Evolutionary conservation across 1,140 invertebrate genomes (phyloP).

Genomic region (Bombus sibiricus): DNA sequence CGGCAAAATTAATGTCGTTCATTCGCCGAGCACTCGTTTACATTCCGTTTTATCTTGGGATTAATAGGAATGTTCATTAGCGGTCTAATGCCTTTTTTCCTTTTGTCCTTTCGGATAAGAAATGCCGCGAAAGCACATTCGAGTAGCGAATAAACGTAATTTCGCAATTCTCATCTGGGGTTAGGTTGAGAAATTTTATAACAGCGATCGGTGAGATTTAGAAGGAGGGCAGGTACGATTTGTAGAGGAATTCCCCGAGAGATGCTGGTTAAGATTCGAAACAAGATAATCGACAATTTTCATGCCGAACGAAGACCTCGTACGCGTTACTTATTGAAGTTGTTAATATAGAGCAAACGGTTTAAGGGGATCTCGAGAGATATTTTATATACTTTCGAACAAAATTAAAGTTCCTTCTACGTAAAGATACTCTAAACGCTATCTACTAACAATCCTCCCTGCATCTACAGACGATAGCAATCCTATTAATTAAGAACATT

Average conservation of each 20-base stretch:
- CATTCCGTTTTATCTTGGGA: conserved; percentile 34
- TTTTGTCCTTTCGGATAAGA: neutral
- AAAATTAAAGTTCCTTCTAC: neutral
- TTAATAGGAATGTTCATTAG: conserved; percentile 32
- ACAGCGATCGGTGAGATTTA: neutral
- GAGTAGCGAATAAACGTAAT: neutral
- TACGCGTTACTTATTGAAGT: neutral
- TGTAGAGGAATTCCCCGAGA: neutral
- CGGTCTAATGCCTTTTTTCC: neutral
- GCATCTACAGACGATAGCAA: neutral
- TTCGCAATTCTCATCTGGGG: neutral
- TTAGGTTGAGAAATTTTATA: conserved; percentile 9
- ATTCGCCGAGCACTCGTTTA: conserved; percentile 23
- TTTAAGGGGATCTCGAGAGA: neutral
- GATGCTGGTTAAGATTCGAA: neutral
- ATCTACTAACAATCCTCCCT: neutral
- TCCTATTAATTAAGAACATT: neutral
- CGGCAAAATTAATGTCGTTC: neutral
- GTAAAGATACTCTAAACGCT: neutral
- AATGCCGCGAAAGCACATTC: neutral
- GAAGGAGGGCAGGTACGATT: neutral
- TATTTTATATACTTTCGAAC: neutral
- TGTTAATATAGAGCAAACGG: neutral
- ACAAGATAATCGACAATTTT: conserved; percentile 8
- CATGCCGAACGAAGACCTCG: neutral